Percentiles rank a stretch among this genome's conserved stretches.
These are phyloP conservation scores for Autographa gamma DNA, from an alignment of 2,888 invertebrate genomes.

Conservation along the genomic window DNA sequence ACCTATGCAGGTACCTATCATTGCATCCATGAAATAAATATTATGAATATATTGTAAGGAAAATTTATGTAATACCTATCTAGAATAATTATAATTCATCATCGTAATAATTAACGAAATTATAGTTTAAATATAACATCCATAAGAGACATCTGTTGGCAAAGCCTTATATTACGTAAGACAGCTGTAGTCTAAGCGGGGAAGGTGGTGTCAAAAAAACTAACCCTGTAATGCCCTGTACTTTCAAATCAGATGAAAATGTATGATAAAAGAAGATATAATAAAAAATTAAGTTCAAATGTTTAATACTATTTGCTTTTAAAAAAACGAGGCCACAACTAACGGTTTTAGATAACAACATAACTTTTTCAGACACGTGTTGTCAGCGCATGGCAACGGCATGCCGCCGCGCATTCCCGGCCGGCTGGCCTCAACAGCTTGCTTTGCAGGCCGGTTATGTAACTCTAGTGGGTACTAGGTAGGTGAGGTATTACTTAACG, in stretches of 20 bases:
- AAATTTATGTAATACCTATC: background rate
- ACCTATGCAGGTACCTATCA: background rate
- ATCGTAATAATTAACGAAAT: background rate
- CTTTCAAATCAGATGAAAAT: background rate
- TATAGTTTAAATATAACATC: background rate
- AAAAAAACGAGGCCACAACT: background rate
- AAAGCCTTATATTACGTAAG: conserved; percentile 18
- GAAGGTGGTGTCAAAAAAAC: conserved; percentile 12
- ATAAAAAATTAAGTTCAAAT: background rate
- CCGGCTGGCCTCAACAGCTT: conserved; percentile 50
- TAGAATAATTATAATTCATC: background rate
- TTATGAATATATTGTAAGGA: background rate
- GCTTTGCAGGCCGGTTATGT: conserved; percentile 52
- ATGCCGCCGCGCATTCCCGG: conserved; percentile 37
- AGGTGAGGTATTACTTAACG: conserved; percentile 60
- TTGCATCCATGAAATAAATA: background rate
- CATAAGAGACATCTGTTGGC: conserved; percentile 47
- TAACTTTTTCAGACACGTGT: conserved; percentile 47
- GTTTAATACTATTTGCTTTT: background rate
- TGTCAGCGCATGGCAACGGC: conserved; percentile 26
- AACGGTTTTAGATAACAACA: background rate
- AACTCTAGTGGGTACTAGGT: conserved; percentile 52
- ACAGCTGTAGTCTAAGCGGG: conserved; percentile 8
- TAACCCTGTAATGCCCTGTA: background rate
- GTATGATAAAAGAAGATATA: background rate